Evolutionary conservation across 2,888 invertebrate genomes (phyloP).

Genomic region (Endomychus coccineus): DNA sequence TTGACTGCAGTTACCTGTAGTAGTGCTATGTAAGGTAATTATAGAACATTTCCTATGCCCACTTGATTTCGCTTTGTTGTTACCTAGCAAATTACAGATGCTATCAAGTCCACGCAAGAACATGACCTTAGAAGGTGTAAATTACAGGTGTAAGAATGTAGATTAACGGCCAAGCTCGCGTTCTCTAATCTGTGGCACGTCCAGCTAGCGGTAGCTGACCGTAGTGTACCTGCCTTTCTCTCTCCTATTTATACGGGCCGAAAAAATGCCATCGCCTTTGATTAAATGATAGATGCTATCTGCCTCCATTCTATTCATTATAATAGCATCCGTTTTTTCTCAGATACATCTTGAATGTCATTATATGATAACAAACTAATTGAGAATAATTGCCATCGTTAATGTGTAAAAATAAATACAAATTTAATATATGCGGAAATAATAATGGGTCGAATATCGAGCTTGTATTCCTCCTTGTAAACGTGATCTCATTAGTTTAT

Average conservation of each 20-base stretch:
- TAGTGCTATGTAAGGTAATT: too few species aligned
- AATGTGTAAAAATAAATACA: too few species aligned
- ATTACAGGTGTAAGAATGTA: slow-evolving; percentile 37
- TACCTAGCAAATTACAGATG: too few species aligned
- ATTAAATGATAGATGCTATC: slow-evolving; percentile 13
- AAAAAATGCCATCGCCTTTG: slow-evolving; percentile 9
- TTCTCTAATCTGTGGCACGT: slow-evolving; percentile 1
- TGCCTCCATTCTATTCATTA: slow-evolving; percentile 5
- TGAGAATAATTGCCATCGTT: background rate
- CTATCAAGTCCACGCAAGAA: too few species aligned
- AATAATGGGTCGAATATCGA: too few species aligned
- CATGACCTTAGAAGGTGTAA: slow-evolving; percentile 34
- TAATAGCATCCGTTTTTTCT: slow-evolving; percentile 1
- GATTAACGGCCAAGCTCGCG: slow-evolving; percentile 28
- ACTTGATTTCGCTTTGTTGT: too few species aligned
- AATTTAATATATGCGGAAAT: too few species aligned
- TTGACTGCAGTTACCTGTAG: too few species aligned
- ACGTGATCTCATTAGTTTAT: too few species aligned
- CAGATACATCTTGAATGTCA: too few species aligned
- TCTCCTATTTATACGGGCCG: slow-evolving; percentile 22
- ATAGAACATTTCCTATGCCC: too few species aligned
- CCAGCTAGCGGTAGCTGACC: slow-evolving; percentile 32
- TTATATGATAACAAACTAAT: background rate
- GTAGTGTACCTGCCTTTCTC: slow-evolving; percentile 33
- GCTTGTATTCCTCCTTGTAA: too few species aligned